Conservation (phyloP, 2,797 vertebrate species). For the Taeniopygia guttata region DNA sequence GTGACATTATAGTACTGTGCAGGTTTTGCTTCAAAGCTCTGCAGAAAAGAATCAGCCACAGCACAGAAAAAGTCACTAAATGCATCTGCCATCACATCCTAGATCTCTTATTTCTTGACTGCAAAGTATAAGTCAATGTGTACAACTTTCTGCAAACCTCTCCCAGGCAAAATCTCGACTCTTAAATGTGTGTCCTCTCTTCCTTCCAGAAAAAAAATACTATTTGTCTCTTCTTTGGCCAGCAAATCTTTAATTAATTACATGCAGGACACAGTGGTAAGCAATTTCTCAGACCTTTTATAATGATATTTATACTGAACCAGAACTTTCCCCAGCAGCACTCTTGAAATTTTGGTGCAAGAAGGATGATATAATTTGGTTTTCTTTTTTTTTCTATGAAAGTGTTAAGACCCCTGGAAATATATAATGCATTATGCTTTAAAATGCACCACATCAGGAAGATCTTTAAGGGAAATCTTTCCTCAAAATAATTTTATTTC, state of each 20-base stretch:
- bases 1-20: not conserved
- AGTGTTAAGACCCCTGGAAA: not conserved
- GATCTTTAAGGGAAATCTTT: not conserved
- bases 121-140: not conserved
- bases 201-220: not conserved
- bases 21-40: not conserved
- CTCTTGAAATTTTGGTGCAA: not conserved
- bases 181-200: not conserved
- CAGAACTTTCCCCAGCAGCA: not conserved
- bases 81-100: not conserved
- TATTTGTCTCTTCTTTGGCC: not conserved
- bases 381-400: not conserved
- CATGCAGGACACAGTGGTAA: not conserved
- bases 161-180: conserved; percentile 9
- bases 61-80: not conserved
- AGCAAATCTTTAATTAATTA: not conserved
- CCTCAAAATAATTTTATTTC: not conserved
- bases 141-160: not conserved
- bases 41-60: not conserved
- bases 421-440: not conserved
- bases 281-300: not conserved
- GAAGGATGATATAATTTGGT: not conserved
- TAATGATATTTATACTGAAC: not conserved
- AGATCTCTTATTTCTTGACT: not conserved
- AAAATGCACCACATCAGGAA: not conserved